Base-by-base conservation (phyloP, 64 coral and sea anemone species). In the Montipora foliosa region DNA sequence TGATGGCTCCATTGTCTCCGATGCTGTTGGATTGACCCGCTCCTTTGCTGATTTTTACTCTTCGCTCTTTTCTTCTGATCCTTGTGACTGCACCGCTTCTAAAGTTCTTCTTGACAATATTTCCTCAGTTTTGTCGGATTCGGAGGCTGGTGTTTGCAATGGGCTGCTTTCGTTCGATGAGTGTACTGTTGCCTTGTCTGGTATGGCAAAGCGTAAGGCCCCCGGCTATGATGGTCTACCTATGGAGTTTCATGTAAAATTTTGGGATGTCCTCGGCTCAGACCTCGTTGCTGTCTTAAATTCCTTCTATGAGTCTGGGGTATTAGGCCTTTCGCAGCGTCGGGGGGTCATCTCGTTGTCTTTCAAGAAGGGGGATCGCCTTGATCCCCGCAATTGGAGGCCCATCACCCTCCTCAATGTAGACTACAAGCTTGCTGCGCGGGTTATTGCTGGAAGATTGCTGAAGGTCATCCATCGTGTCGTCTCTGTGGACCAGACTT, bases 241-340 rank as follows among this genome's bases (percentile, higher is more conserved):
- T 2, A 78, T 67, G 8, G 92, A 93, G 44, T 93, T 93, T 53
- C 88, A 87, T 9, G 8, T 93, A 11, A 47, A 72, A 2, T 93
- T 93, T 24, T 93, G 82, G 91, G 14, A 68, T 12, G 47, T 93
- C 0, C 47, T 88, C 0, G 83, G 92, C 6, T 0, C 6, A 4
- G 83, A 93, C n/a, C 87, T 94, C 2, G 86, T 94, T 13, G 0
- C 48, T 8, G 85, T 94, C 0, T 55, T 94, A 1, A 94, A 94
- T 17, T 89, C 78, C 3, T 89, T 68, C 3, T 76, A 61, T n/a
- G 10, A 8, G 0, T 79, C 74, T 37, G 24, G 76, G 2, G 76
- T 44, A 0, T 17, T 92, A 0, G 45, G 70, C 0, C 57, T 79
- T 0, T 82, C 60, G 7, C 79, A 91, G 53, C 67, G 89, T n/a